These are phyloP conservation scores for Echinarachnius parma DNA, from an alignment of 53 echinoderm and acorn worm genomes.

Conservation along the genomic window DNA sequence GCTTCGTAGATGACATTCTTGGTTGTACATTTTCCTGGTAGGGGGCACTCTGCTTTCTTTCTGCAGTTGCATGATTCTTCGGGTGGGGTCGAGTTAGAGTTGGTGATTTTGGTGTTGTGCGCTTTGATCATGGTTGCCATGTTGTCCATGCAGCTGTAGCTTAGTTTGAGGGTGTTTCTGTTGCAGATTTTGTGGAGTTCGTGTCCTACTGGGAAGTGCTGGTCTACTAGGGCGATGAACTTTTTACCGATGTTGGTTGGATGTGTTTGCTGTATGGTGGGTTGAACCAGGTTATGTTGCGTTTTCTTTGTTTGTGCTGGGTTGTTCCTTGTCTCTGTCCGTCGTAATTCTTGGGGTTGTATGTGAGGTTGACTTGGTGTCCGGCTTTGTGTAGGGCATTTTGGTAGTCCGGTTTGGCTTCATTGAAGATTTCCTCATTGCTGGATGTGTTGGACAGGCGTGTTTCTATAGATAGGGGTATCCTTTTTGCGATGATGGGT, in stretches of 20 bases:
- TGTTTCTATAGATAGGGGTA: constrained; percentile 20
- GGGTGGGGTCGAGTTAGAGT: too few species aligned
- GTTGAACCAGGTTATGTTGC: constrained; percentile 28
- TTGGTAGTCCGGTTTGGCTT: constrained; percentile 20
- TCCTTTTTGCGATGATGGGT: constrained; percentile 1
- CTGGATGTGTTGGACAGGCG: constrained; percentile 13
- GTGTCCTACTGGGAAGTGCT: constrained; percentile 21
- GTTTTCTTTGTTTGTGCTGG: constrained; percentile 8
- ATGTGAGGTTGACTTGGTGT: neutral
- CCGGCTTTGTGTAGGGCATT: constrained; percentile 30
- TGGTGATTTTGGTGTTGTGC: too few species aligned
- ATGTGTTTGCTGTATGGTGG: constrained; percentile 18
- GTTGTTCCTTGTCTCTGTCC: too few species aligned
- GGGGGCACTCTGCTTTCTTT: too few species aligned
- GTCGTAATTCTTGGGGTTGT: constrained; percentile 1
- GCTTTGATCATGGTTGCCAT: too few species aligned
- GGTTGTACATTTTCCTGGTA: too few species aligned
- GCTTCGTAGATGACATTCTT: too few species aligned
- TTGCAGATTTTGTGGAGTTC: constrained; percentile 9
- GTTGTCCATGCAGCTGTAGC: constrained; percentile 22
- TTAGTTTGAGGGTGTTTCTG: constrained; percentile 24
- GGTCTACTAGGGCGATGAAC: constrained; percentile 13
- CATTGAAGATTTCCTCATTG: constrained; percentile 26
- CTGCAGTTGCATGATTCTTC: too few species aligned
- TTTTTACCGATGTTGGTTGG: constrained; percentile 16